phyloP scores from a whole-genome alignment of 1,140 invertebrate genomes.

The Eueides isabella region DNA sequence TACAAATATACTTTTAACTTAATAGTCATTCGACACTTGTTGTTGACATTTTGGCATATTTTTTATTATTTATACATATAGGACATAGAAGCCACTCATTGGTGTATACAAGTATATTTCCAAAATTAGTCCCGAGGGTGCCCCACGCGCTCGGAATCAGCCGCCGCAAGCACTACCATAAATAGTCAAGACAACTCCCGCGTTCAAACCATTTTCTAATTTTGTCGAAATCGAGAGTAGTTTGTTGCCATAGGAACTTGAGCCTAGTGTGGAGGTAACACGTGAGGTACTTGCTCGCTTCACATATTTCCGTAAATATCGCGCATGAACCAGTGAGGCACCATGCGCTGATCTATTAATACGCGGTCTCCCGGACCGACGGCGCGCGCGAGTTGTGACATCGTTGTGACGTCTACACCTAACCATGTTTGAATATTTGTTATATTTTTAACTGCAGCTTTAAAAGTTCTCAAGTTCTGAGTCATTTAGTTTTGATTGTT shows the following conservation, averaged over 20 bases:
- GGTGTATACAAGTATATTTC: background rate
- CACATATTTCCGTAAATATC: constrained; percentile 63
- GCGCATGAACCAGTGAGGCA: constrained; percentile 39
- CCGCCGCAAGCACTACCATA: constrained; percentile 70
- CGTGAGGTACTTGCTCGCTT: constrained; percentile 42
- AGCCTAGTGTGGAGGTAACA: constrained; percentile 41
- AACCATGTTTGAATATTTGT: constrained; percentile 2
- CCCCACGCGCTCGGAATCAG: constrained; percentile 66
- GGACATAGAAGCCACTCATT: constrained; percentile 1
- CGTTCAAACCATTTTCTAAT: constrained; percentile 70
- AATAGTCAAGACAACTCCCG: constrained; percentile 77
- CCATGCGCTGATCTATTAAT: constrained; percentile 59
- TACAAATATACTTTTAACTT: constrained; percentile 10
- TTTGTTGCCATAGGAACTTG: constrained; percentile 47
- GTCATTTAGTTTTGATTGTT: background rate
- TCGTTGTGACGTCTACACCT: constrained; percentile 24
- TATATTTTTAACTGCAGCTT: background rate
- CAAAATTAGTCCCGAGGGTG: constrained; percentile 52
- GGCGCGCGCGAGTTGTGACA: constrained; percentile 36
- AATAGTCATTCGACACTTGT: constrained; percentile 29
- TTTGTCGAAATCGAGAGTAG: constrained; percentile 58
- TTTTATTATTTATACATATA: background rate
- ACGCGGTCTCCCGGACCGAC: constrained; percentile 62
- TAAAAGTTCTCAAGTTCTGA: background rate
- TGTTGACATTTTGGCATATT: constrained; percentile 37